Percentiles rank a stretch among this genome's conserved stretches.
Evolutionary conservation across 2,797 vertebrate species (phyloP).

Genomic region (Sebastes nivosus): DNA sequence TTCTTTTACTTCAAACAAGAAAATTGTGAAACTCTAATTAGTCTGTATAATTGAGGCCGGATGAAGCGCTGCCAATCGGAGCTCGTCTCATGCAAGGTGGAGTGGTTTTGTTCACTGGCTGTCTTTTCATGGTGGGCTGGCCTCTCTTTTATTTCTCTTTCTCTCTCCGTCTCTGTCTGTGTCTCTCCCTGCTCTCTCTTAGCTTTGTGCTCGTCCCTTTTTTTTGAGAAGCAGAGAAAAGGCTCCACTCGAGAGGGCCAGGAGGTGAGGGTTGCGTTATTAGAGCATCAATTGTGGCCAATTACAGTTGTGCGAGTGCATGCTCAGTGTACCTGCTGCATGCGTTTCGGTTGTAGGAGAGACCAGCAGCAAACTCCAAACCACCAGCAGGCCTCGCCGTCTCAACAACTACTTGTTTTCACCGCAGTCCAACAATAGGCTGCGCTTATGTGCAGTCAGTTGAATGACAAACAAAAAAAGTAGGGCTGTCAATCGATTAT

Average conservation of each 20-base stretch:
- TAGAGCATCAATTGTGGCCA: conserved; percentile 73
- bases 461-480: neutral
- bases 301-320: conserved; percentile 60
- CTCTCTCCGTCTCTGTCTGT: conserved; percentile 42
- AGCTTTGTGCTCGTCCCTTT: conserved; percentile 45
- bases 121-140: conserved; percentile 76
- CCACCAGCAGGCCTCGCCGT: conserved; percentile 3
- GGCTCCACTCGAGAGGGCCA: conserved; percentile 62
- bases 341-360: neutral
- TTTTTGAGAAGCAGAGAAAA: conserved; percentile 64
- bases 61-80: conserved; percentile 82
- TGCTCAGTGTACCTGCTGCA: conserved; percentile 45
- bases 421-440: neutral
- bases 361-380: neutral
- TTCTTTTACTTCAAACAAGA: conserved; percentile 86
- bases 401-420: conserved; percentile 21
- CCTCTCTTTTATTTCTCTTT: conserved; percentile 61
- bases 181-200: conserved; percentile 42
- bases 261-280: conserved; percentile 74
- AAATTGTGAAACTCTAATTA: conserved; percentile 88
- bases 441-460: conserved; percentile 32
- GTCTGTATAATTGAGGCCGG: conserved; percentile 84
- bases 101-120: conserved; percentile 80
- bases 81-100: conserved; percentile 82
- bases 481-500: too few relatives aligned